Conservation (phyloP, 2,888 invertebrate genomes). For the Pristionchus mayeri region DNA sequence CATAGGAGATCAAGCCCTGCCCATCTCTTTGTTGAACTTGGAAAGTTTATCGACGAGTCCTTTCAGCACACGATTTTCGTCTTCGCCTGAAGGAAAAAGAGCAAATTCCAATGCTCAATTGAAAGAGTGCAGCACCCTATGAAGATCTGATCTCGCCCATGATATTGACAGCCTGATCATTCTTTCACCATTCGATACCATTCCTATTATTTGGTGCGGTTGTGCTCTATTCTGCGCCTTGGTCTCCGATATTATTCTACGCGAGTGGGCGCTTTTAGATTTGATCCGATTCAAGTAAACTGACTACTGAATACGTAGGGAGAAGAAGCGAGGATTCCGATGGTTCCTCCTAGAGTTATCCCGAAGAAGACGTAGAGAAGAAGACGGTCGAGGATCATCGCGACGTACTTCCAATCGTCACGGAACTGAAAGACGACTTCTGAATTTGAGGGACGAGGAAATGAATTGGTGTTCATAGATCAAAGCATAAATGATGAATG, state of each 20-base stretch:
- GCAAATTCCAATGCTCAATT: not conserved
- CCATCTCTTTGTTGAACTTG: slow-evolving; percentile 29
- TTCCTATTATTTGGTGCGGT: not conserved
- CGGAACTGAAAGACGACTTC: slow-evolving; percentile 73
- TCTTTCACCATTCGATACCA: not conserved
- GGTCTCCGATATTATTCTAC: not conserved
- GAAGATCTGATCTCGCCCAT: no score
- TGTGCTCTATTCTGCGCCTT: not conserved
- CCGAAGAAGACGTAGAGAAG: slow-evolving; percentile 79
- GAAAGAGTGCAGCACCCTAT: not conserved
- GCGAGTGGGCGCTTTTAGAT: not conserved
- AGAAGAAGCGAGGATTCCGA: slow-evolving; percentile 78
- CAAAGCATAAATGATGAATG: not conserved
- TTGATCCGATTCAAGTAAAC: not conserved
- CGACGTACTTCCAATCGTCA: slow-evolving; percentile 79
- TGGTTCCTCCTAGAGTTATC: slow-evolving; percentile 77
- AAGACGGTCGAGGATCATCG: slow-evolving; percentile 79
- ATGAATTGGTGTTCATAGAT: no score
- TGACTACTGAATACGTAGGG: slow-evolving; percentile 77
- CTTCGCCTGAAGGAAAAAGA: not conserved
- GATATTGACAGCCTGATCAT: no score
- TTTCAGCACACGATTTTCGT: slow-evolving; percentile 7
- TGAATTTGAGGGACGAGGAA: no score
- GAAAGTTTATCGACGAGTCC: not conserved
- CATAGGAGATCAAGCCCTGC: not conserved